Conservation (phyloP, 1,140 invertebrate genomes). For the Leptopilina clavipes region DNA sequence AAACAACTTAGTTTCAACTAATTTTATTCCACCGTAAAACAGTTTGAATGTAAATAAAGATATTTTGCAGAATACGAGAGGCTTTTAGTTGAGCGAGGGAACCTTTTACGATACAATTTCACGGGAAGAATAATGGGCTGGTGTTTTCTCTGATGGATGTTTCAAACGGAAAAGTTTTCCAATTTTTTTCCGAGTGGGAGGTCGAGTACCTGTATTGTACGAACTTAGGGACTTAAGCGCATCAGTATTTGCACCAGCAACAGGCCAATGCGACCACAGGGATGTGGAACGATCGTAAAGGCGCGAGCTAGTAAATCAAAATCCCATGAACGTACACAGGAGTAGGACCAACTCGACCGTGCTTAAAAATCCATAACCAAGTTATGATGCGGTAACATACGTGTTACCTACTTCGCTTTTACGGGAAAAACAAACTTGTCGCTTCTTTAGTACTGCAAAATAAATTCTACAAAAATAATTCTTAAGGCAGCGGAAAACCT, state of each 20-base stretch:
- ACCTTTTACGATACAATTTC: conserved; percentile 24
- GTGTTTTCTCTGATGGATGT: conserved; percentile 11
- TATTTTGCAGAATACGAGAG: background rate
- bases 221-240: conserved; percentile 2
- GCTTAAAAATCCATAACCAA: conserved; percentile 62
- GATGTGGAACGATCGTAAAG: conserved; percentile 63
- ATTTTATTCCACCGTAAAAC: background rate
- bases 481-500: too few species aligned
- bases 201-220: background rate
- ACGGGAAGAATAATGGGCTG: background rate
- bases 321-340: conserved; percentile 54
- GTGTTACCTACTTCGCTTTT: conserved; percentile 21
- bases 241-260: conserved; percentile 41
- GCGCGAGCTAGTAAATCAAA: conserved; percentile 64
- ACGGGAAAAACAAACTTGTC: conserved; percentile 17
- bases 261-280: conserved; percentile 48
- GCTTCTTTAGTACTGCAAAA: background rate
- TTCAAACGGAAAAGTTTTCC: background rate
- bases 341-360: conserved; percentile 49
- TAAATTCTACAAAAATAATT: background rate
- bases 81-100: conserved; percentile 21
- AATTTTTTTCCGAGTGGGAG: conserved; percentile 16
- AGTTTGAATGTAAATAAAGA: conserved; percentile 2
- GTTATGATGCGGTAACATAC: conserved; percentile 51
- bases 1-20: too few species aligned